Base-by-base conservation (phyloP, 2,113 vertebrate genomes). In the Chunga burmeisteri region DNA sequence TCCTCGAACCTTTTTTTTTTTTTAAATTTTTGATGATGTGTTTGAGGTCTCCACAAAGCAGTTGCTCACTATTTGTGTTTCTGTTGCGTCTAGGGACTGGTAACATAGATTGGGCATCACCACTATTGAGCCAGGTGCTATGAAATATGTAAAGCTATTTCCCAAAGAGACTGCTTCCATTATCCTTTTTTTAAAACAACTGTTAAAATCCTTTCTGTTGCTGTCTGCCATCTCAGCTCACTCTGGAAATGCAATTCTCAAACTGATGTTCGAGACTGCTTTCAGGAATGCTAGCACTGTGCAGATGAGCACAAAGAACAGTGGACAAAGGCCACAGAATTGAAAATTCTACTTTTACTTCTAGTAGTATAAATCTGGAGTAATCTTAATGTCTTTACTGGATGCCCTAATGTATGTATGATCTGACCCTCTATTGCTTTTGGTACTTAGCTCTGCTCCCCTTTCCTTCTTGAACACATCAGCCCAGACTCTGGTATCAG, bases 141-240 rank as follows among this genome's bases (percentile, higher is more conserved):
- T 85, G 90, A 93, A 95, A 95, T 95, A 95, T 90, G 91, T 74
- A 94, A 94, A 93, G 56, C 89, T 79, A 65, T 81, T 90, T 94
- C 93, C 96, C 94, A 91, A 75, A 91, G 94, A 75, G 93, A 74
- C 61, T 81, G 52, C 78, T 94, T 93, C 94, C 81, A 81, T 79
- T 71, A 84, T 53, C 11, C 5, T 72, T 42, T 59, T 55, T 81
- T 42, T 27, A 10, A 52, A 87, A 77, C 72, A 85, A 84, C 84
- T 67, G 65, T 91, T 91, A 71, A 71, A 89, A 85, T 56, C 49
- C 66, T 75, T 62, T 52, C 70, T 72, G 61, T 40, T 91, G 89
- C 73, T 85, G n/a, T 79, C 80, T 94, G 81, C 78, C 70, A 75
- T 63, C 66, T 81, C 89, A 47, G 52, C 81, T 95, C 65, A 32